A percentile compares a stretch with the other conserved stretches of the same genome.
Conservation (phyloP, 2,888 invertebrate species). For the Sceliomorpha sp. region DNA sequence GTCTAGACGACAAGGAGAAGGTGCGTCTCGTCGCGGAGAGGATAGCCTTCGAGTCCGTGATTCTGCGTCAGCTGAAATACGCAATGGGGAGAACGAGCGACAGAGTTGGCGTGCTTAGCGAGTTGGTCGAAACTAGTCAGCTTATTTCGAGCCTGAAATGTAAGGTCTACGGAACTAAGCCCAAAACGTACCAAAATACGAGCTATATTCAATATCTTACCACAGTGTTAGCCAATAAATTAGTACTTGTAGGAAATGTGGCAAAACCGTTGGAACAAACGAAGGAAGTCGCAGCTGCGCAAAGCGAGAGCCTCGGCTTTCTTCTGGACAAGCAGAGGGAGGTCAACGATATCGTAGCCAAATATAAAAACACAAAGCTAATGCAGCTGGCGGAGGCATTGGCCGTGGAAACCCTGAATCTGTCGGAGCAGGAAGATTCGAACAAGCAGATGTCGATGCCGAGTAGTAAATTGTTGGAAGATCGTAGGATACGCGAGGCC, state of each 20-base stretch:
- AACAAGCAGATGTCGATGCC: constrained; percentile 78
- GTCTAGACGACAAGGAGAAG: constrained; percentile 85
- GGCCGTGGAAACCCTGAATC: constrained; percentile 86
- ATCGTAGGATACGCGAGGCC: constrained; percentile 87
- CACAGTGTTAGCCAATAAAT: constrained; percentile 87
- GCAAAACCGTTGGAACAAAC: constrained; percentile 65
- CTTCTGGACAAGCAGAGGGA: constrained; percentile 83
- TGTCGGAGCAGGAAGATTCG: constrained; percentile 69
- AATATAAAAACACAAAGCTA: constrained; percentile 86
- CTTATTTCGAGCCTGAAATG: constrained; percentile 87
- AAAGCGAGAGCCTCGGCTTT: constrained; percentile 74
- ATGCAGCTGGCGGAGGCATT: constrained; percentile 86
- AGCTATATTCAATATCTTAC: constrained; percentile 86
- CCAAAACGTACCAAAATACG: constrained; percentile 77
- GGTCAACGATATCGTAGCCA: constrained; percentile 83
- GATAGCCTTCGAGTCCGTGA: constrained; percentile 89
- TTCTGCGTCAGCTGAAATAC: constrained; percentile 81
- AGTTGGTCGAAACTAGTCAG: constrained; percentile 89
- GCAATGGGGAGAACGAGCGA: constrained; percentile 67
- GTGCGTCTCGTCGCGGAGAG: constrained; percentile 89
- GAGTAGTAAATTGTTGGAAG: constrained; percentile 81
- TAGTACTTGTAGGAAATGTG: constrained; percentile 77
- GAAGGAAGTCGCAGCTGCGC: constrained; percentile 60
- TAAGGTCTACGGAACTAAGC: constrained; percentile 79
- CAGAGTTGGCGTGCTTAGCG: constrained; percentile 75